Percentiles rank a stretch among this genome's conserved stretches.
Evolutionary conservation across 1,140 invertebrate species (phyloP).

Genomic region (Caerostris darwini): DNA sequence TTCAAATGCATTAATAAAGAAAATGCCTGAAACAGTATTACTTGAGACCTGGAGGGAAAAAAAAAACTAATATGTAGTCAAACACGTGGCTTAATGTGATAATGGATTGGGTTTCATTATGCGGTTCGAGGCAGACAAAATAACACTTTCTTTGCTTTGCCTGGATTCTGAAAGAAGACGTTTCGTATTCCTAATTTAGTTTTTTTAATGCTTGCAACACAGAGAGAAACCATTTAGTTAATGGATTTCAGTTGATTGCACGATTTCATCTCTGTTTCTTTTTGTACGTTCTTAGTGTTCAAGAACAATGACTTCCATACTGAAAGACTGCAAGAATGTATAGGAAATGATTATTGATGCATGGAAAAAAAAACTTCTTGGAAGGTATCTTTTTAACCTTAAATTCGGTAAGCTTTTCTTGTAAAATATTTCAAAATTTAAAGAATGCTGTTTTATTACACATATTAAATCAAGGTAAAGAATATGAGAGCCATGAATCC

Average conservation of each 20-base stretch:
- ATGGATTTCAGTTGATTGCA: constrained; percentile 69
- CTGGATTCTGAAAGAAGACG: constrained; percentile 42
- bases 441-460: background rate
- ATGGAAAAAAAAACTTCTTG: background rate
- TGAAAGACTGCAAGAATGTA: background rate
- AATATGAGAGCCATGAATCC: too few relatives aligned
- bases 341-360: background rate
- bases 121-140: constrained; percentile 48
- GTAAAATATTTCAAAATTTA: background rate
- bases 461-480: too few relatives aligned
- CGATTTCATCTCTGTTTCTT: constrained; percentile 50
- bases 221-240: constrained; percentile 62
- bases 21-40: background rate
- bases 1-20: background rate
- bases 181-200: constrained; percentile 55
- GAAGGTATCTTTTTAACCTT: background rate
- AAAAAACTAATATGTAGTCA: constrained; percentile 51
- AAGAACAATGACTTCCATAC: constrained; percentile 27
- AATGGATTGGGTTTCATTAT: constrained; percentile 63
- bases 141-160: constrained; percentile 61
- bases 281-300: constrained; percentile 3
- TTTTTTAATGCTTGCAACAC: constrained; percentile 38
- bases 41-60: background rate
- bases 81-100: constrained; percentile 64
- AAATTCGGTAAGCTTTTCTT: background rate